These are phyloP conservation scores for Eupithecia insigniata DNA, from an alignment of 2,888 invertebrate genomes.

Conservation along the genomic window DNA sequence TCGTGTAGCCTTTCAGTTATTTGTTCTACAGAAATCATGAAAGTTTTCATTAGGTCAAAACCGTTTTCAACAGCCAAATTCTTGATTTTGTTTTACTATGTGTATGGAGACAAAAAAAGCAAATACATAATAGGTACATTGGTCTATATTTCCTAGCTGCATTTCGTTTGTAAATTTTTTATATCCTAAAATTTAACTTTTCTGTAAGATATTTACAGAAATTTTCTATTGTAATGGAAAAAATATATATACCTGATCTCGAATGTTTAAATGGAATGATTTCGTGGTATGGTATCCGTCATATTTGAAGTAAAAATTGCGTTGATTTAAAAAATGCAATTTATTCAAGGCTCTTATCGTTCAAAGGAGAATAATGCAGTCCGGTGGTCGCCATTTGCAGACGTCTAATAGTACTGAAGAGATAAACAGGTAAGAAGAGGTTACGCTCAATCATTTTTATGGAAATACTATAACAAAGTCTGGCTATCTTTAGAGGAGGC, in stretches of 20 bases:
- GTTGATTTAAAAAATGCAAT: neutral
- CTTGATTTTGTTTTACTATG: neutral
- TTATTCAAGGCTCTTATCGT: neutral
- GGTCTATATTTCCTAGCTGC: neutral
- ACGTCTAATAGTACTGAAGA: conserved; percentile 17
- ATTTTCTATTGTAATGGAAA: too few relatives aligned
- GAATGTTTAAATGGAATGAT: too few relatives aligned
- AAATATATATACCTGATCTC: too few relatives aligned
- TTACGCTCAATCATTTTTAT: neutral
- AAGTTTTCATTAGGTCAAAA: neutral
- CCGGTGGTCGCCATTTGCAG: conserved; percentile 18
- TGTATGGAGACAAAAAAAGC: neutral
- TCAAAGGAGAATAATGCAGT: conserved; percentile 22
- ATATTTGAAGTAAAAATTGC: too few relatives aligned
- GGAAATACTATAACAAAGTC: neutral
- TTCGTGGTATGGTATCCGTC: too few relatives aligned
- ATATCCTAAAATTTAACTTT: too few relatives aligned
- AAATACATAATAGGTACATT: neutral
- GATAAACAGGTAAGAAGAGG: conserved; percentile 23
- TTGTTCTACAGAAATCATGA: neutral
- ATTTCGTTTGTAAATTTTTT: too few relatives aligned
- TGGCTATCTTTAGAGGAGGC: too few relatives aligned
- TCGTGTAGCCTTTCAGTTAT: neutral
- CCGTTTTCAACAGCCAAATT: neutral
- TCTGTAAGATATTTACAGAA: too few relatives aligned